phyloP scores from a whole-genome alignment of 1,140 invertebrate species.

The Tribolium madens region DNA sequence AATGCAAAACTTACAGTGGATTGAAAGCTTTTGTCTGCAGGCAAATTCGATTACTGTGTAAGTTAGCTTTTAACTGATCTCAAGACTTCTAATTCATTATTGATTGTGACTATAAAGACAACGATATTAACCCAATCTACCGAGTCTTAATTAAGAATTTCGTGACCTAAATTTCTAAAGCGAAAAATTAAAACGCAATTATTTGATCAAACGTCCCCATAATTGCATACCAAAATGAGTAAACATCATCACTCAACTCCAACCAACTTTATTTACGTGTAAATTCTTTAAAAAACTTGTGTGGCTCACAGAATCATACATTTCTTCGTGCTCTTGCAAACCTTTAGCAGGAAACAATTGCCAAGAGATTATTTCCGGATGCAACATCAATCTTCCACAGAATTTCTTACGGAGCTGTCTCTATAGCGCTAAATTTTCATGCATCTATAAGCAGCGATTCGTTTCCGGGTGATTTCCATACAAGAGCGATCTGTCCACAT shows the following conservation, averaged over 20 bases:
- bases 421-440: constrained; percentile 33
- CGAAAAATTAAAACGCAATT: constrained; percentile 12
- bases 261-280: neutral
- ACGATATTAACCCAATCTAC: constrained; percentile 37
- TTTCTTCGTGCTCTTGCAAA: neutral
- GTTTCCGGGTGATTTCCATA: constrained; percentile 31
- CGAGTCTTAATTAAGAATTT: constrained; percentile 31
- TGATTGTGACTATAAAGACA: constrained; percentile 39
- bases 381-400: constrained; percentile 29
- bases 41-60: constrained; percentile 23
- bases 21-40: constrained; percentile 22
- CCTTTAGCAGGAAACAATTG: constrained; percentile 13
- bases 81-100: constrained; percentile 34
- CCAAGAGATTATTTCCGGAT: constrained; percentile 11
- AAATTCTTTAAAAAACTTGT: neutral
- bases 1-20: constrained; percentile 1
- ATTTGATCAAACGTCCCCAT: neutral
- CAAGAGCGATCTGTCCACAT: constrained; percentile 33
- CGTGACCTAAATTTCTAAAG: constrained; percentile 19
- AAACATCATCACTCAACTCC: too few species aligned
- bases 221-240: too few species aligned
- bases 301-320: neutral
- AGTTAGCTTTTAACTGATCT: constrained; percentile 37
- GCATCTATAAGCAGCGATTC: constrained; percentile 36
- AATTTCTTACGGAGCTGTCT: constrained; percentile 33